A percentile compares a stretch with the other conserved stretches of the same genome.
Conservation (phyloP, 2,888 invertebrate genomes). For the Odontomyia ornata region DNA sequence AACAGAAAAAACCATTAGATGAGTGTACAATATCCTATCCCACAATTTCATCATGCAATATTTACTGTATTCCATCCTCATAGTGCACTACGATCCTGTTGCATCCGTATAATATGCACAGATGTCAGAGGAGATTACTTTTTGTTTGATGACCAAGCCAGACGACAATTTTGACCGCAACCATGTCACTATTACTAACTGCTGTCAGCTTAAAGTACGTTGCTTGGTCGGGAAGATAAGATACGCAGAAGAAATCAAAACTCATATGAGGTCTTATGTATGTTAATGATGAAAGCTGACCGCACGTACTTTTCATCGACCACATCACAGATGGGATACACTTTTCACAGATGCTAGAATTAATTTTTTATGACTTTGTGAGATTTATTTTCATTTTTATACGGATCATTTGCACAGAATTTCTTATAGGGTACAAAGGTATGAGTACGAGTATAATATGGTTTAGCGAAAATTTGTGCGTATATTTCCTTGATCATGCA, state of each 20-base stretch:
- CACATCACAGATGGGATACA: constrained; percentile 29
- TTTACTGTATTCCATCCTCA: no score
- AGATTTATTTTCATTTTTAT: constrained; percentile 22
- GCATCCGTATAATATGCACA: no score
- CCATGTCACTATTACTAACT: constrained; percentile 7
- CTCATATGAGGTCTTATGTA: not conserved
- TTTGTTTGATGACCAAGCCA: not conserved
- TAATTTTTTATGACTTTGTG: constrained; percentile 41
- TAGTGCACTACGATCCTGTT: no score
- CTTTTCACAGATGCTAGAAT: not conserved
- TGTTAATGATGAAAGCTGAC: constrained; percentile 7
- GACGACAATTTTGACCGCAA: not conserved
- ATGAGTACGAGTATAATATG: no score
- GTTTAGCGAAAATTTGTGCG: no score
- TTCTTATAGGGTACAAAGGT: no score
- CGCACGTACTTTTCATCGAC: constrained; percentile 28
- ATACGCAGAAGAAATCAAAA: not conserved
- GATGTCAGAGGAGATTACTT: no score
- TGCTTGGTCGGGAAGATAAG: not conserved
- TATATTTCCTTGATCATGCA: no score
- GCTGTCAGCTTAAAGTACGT: not conserved
- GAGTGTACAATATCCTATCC: no score
- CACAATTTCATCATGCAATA: no score
- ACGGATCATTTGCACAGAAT: no score
- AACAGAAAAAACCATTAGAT: no score